Base-by-base conservation (phyloP, 2,797 vertebrate genomes). In the Leucoraja ocellata region DNA sequence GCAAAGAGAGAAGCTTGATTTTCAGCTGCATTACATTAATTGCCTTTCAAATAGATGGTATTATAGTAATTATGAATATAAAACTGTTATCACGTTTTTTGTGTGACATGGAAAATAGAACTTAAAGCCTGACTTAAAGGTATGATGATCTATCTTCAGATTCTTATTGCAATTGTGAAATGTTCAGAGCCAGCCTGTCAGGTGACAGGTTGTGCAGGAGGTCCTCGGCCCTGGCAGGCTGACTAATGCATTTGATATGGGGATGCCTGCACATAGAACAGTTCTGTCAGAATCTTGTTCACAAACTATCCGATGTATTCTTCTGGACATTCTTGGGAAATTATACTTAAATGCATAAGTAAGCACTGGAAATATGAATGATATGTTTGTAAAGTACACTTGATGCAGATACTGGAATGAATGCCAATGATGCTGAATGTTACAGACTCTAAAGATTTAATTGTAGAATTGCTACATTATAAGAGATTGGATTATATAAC, bases 221-320 rank as follows among this genome's bases (percentile, higher is more conserved):
- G 90, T 76, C 71, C 71, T 13, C 21, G 5, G 54, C 39, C 16
- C 46, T 54, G 23, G 71, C 14, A 18, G 68, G 63, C 84, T 68
- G 25, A 36, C 65, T 88, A 88, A 88, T 88, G 65, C 32, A 88
- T 88, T 74, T 58, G 39, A 74, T 74, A 91, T 91, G 36, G 71
- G 11, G n/a, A 76, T 76, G 28, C 23, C 90, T 58, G 13, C 73
- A 76, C 74, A 92, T 46, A n/a, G 90, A 54, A 92, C 39, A 54
- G 36, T 28, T 28, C 90, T 91, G 90, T 2, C 71, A 74, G 39
- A 46, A 28, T 58, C 46, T 46, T 92, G 90, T 16, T 76, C 65
- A 54, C 39, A 73, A 23, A 28, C 13, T 28, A 92, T 76, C 23
- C 1, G 68, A 23, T 36, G 84, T 68, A 36, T 63, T 88, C n/a